These are phyloP conservation scores for Eupithecia subfuscata DNA, from an alignment of 2,888 invertebrate species.

Conservation along the genomic window DNA sequence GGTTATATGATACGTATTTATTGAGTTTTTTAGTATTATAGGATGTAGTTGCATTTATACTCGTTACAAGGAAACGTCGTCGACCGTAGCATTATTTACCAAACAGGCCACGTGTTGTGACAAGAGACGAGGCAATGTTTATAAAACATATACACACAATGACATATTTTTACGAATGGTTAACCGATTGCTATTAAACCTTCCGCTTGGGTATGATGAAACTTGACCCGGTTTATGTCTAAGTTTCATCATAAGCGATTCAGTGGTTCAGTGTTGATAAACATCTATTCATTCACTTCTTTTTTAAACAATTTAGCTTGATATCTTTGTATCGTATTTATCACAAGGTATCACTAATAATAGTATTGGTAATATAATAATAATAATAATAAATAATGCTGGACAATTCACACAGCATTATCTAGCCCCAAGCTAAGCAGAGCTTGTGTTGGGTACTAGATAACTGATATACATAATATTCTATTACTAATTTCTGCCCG, in stretches of 20 bases:
- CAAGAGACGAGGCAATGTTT: background rate
- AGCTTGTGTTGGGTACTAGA: no score
- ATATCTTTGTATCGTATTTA: background rate
- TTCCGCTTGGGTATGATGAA: slow-evolving; percentile 4
- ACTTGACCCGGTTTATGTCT: background rate
- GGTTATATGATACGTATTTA: no score
- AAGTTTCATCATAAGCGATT: background rate
- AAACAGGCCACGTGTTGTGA: background rate
- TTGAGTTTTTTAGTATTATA: no score
- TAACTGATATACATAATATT: no score
- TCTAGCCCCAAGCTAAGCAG: no score
- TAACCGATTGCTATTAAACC: background rate
- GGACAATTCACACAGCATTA: no score
- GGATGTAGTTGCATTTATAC: no score
- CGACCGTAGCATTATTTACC: background rate
- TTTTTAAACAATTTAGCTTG: background rate
- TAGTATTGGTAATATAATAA: no score
- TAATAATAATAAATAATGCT: no score
- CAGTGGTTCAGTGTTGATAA: background rate
- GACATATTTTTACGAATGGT: background rate
- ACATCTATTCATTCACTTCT: background rate
- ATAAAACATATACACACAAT: background rate
- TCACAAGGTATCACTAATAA: no score
- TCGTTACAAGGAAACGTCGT: background rate
- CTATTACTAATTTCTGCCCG: no score